Base-by-base conservation (phyloP, 2,888 invertebrate species). In the Liodrosophila aerea region DNA sequence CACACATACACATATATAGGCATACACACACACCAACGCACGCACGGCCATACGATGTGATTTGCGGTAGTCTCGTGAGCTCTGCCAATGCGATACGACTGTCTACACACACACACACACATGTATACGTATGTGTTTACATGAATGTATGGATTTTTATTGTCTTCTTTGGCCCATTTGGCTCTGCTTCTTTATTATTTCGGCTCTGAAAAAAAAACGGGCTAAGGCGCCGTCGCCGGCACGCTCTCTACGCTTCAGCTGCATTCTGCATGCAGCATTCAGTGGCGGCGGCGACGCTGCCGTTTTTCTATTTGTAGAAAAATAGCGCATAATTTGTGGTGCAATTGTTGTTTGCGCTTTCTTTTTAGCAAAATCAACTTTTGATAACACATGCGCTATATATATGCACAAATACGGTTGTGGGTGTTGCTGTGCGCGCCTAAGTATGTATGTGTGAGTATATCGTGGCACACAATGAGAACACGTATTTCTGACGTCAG, bases 311-410 rank as follows among this genome's bases (percentile, higher is more conserved):
- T 82, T 77, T 77, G 76, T 75, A 75, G 82, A 73, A 81, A 69
- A 77, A 82, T 70, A 77, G 76, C 66, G 66, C 78, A 77, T 77
- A 75, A 77, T 77, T 81, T 73, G 69, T 63, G 69, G 69, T 69
- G 77, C 75, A 72, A 77, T 69, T 64, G 70, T 77, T 81, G 70
- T 77, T 81, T 74, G 82, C 72, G 78, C 75, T 76, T 76, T 76
- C 78, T 73, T 81, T 81, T 76, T 60, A 58, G 60, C 41, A 58
- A 69, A 65, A 61, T 44, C 41, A 51, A 52, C 65, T 65, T 52
- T 61, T 70, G 68, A 69, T 69, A 69, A 69, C 70, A 56, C 68
- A 69, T 69, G 65, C 61, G 68, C 5, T 31, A 2, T 27, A 37
- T 12, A 18, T 13, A 11, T 15, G 13, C n/a, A 31, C 7, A 9